A percentile compares a stretch with the other conserved stretches of the same genome.
Conservation (phyloP, 2,797 vertebrate genomes). For the Champsocephalus gunnari region DNA sequence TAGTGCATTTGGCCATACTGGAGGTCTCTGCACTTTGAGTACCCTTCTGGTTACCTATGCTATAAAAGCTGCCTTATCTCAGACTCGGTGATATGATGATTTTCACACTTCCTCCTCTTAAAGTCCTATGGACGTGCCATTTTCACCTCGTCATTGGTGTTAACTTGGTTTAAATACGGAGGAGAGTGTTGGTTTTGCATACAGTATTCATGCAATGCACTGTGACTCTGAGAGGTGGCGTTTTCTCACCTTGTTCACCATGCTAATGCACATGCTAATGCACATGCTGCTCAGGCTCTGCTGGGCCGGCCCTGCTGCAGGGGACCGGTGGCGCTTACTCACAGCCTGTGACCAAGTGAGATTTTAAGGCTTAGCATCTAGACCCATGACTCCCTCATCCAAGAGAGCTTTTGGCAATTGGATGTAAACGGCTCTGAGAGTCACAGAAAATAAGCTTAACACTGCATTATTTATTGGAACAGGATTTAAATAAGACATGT, state of each 20-base stretch:
- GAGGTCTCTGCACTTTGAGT: too few relatives aligned
- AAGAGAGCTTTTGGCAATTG: constrained; percentile 61
- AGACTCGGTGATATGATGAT: constrained; percentile 28
- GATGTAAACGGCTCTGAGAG: constrained; percentile 56
- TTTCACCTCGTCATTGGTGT: constrained; percentile 35
- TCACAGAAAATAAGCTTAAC: constrained; percentile 63
- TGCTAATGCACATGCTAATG: constrained; percentile 62
- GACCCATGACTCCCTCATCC: constrained; percentile 49
- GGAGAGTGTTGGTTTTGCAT: constrained; percentile 36
- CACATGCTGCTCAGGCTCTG: constrained; percentile 31
- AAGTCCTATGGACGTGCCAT: constrained; percentile 32
- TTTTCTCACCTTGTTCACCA: constrained; percentile 68
- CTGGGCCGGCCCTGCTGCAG: not conserved
- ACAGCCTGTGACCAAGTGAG: constrained; percentile 65
- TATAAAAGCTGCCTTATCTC: constrained; percentile 17
- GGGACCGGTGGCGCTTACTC: constrained; percentile 36
- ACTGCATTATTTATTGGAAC: constrained; percentile 69
- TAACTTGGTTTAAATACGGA: not conserved
- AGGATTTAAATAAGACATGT: constrained; percentile 60
- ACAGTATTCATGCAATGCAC: constrained; percentile 54
- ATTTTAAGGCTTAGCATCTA: constrained; percentile 60
- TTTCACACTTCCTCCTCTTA: constrained; percentile 55
- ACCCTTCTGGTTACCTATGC: not conserved
- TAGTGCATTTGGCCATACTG: too few relatives aligned
- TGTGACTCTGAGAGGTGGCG: constrained; percentile 38